phyloP scores from a whole-genome alignment of 2,888 invertebrate genomes.

The Ariolimax columbianus region DNA sequence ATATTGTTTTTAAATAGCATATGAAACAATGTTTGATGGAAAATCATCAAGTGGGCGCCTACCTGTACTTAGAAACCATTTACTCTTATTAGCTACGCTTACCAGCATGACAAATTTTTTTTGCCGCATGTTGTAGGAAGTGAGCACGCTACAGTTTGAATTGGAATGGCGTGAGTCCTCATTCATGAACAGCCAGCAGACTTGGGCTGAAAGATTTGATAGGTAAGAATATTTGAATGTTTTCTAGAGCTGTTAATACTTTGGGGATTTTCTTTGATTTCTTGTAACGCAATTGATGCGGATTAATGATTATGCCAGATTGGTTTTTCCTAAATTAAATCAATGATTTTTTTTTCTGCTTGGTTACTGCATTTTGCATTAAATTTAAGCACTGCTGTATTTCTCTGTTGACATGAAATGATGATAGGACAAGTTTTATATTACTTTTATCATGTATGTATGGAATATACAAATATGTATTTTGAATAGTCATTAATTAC shows the following conservation, averaged over 20 bases:
- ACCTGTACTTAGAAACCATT: not conserved
- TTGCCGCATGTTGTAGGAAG: slow-evolving; percentile 66
- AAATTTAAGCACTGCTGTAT: not conserved
- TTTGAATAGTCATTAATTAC: too few species aligned
- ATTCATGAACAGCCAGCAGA: slow-evolving; percentile 72
- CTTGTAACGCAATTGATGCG: not conserved
- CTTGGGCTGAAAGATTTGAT: slow-evolving; percentile 74
- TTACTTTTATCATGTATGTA: not conserved
- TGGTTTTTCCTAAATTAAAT: not conserved
- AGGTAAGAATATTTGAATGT: slow-evolving; percentile 60
- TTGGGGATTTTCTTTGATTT: not conserved
- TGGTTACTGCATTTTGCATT: not conserved
- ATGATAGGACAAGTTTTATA: not conserved
- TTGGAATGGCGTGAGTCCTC: slow-evolving; percentile 68
- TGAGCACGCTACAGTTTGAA: slow-evolving; percentile 74
- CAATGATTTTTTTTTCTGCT: slow-evolving; percentile 30
- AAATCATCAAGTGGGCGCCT: too few species aligned
- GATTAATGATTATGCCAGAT: not conserved
- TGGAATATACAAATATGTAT: not conserved
- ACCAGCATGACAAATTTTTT: slow-evolving; percentile 41
- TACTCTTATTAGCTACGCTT: not conserved
- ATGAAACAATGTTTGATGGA: too few species aligned
- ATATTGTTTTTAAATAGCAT: too few species aligned
- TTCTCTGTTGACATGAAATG: not conserved
- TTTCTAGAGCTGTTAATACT: not conserved